Base-by-base conservation (phyloP, 2,113 vertebrate genomes). In the Dasyurus viverrinus region DNA sequence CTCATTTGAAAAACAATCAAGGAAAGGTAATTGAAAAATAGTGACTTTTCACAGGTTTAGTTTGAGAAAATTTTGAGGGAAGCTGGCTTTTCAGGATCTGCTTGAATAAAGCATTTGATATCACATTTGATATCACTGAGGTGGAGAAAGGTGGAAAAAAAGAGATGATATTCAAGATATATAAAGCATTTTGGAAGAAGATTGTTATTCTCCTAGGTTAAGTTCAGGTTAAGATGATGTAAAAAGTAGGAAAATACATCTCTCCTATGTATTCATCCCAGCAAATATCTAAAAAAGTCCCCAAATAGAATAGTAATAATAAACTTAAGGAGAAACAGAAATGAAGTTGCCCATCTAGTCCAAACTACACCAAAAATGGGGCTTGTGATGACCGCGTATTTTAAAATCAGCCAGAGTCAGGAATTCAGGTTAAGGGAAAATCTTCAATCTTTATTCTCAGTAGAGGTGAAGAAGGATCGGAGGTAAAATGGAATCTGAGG, bases 21-120 rank as follows among this genome's bases (percentile, higher is more conserved):
- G 68, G n/a, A 76, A 76, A 36, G 16, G 6, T 42, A 96, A 96
- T 55, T 90, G 94, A 89, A 92, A 95, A 94, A 91, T 94, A 53
- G 26, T 93, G 48, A n/a, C 23, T 23, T 93, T n/a, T 52, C 7
- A 94, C n/a, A 90, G 26, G 89, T 91, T 97, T 95, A 95, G 84
- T 22, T n/a, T 93, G 68, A 50, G 55, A 96, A n/a, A 11, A 8
- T 76, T 96, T 93, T 91, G 91, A 7, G 14, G 84, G 89, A 89
- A 93, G 14, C 46, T 97, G 36, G 90, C 8, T 11, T 97, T 96
- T 93, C 89, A 60, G 52, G 36, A 96, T 53, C 24, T 92, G 8
- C 27, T 94, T 54, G 90, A 91, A 76, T 93, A 91, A 84, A 46
- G 42, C 47, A 47, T 47, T 47, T 8, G 93, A 90, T 22, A 91